Evolutionary conservation across 2,797 vertebrate species (phyloP), one percentile per base, ranked within the genome.

Genomic region (Alca torda): DNA sequence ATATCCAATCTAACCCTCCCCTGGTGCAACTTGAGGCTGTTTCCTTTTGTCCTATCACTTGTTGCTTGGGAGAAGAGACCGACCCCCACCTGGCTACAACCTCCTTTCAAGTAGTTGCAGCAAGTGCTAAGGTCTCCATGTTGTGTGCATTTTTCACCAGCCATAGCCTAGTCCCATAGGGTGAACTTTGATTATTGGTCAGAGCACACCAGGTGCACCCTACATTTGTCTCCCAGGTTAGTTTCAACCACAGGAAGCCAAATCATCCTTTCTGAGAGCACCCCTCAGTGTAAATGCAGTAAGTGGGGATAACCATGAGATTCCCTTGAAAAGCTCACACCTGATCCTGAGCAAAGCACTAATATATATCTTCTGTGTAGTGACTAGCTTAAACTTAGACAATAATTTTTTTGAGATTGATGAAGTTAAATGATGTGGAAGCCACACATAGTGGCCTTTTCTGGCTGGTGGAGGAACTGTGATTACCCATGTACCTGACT

Each of bases 351-450:
- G 17, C 51, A 73, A 60, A 80, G 12, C 54, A 64, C 12, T 46
- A 2, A 25, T 0, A 7, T 8, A 84, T 24, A 43, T 16, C 28
- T 26, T 5, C 23, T 1, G 2, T 25, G 54, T 8, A n/a, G 13
- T 5, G 25, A 25, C 33, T 5, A 23, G 4, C 26, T 72, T 65
- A 4, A 3, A 45, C 3, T 35, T 76, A 6, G 11, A 28, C 12
- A 12, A 4, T 1, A 2, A 2, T 3, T 30, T 30, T 30, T 85
- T 24, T 79, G 33, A 53, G 45, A 26, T 0, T 13, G 3, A 10
- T 57, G n/a, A 68, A 64, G 20, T 54, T 48, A 67, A 72, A n/a
- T 64, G 30, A 30, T 11, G 1, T 33, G 21, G 13, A 73, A 79
- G 68, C 1, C 13, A 26, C 8, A 6, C 1, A 14, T 1, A 23